phyloP scores from a whole-genome alignment of 2,888 invertebrate genomes.

The Scelioninae gen. 1 region DNA sequence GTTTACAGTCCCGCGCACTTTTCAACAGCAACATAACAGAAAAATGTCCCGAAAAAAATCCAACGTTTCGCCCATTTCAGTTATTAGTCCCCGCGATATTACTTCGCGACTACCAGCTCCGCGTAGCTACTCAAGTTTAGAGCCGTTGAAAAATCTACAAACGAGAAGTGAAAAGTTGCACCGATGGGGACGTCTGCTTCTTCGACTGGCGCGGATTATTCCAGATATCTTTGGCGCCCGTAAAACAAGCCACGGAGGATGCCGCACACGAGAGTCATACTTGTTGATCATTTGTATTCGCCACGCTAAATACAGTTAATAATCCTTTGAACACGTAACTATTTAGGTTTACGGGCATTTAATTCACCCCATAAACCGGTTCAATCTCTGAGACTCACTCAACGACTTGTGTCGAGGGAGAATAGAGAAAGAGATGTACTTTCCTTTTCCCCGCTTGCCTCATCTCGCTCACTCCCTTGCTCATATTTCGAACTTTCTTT shows the following conservation, averaged over 20 bases:
- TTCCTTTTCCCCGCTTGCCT: conserved; percentile 50
- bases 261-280: too few relatives aligned
- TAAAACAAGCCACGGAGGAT: conserved; percentile 47
- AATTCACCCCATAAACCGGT: conserved; percentile 62
- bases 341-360: conserved; percentile 80
- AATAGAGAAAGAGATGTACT: conserved; percentile 31
- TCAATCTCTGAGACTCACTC: too few relatives aligned
- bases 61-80: conserved; percentile 63
- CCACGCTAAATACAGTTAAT: conserved; percentile 78
- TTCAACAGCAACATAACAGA: conserved; percentile 64
- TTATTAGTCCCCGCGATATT: conserved; percentile 54
- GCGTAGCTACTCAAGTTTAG: conserved; percentile 56
- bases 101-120: conserved; percentile 47
- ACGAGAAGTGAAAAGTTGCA: conserved; percentile 56
- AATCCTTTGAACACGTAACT: conserved; percentile 78
- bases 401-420: conserved; percentile 37
- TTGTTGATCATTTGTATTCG: conserved; percentile 82
- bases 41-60: conserved; percentile 67
- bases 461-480: conserved; percentile 35
- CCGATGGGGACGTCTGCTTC: conserved; percentile 47
- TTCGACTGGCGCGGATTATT: conserved; percentile 48
- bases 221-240: conserved; percentile 48
- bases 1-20: conserved; percentile 62
- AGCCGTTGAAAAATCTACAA: conserved; percentile 63
- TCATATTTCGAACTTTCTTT: conserved; percentile 36